phyloP scores from a whole-genome alignment of 64 coral and sea anemone species.

The Porites australiensis region DNA sequence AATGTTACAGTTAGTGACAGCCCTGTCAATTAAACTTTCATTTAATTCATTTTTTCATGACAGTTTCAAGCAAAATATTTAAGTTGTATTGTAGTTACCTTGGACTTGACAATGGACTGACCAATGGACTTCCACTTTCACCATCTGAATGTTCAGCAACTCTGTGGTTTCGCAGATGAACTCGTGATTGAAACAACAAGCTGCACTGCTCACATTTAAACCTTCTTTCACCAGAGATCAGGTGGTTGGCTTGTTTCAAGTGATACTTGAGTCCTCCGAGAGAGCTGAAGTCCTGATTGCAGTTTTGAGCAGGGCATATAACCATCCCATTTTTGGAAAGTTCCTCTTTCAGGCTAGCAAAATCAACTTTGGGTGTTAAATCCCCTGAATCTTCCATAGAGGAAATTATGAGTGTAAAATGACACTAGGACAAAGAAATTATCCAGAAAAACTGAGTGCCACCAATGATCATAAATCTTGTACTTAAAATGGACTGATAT shows the following conservation, averaged over 20 bases:
- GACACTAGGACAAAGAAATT: neutral
- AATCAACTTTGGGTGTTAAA: neutral
- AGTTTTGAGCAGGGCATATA: slow-evolving; percentile 28
- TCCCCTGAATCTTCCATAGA: neutral
- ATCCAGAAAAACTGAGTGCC: neutral
- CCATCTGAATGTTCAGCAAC: slow-evolving; percentile 4
- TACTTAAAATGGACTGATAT: too few species aligned
- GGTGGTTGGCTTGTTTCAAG: slow-evolving; percentile 46
- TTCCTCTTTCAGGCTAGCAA: slow-evolving; percentile 52
- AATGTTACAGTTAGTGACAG: too few species aligned
- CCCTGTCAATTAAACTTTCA: too few species aligned
- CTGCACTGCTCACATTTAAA: slow-evolving; percentile 65
- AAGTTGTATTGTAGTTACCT: neutral
- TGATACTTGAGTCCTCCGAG: slow-evolving; percentile 69
- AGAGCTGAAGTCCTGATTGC: slow-evolving; percentile 62
- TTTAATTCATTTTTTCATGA: too few species aligned
- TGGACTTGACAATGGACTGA: neutral
- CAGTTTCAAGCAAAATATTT: too few species aligned
- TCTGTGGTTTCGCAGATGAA: slow-evolving; percentile 32
- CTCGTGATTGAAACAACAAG: slow-evolving; percentile 23
- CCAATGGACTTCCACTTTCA: neutral
- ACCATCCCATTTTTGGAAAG: slow-evolving; percentile 42
- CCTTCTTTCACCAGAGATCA: neutral
- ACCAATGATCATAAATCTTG: neutral
- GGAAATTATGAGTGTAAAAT: neutral